These are phyloP conservation scores for Lipophrys pholis DNA, from an alignment of 2,113 vertebrate species.

Conservation along the genomic window DNA sequence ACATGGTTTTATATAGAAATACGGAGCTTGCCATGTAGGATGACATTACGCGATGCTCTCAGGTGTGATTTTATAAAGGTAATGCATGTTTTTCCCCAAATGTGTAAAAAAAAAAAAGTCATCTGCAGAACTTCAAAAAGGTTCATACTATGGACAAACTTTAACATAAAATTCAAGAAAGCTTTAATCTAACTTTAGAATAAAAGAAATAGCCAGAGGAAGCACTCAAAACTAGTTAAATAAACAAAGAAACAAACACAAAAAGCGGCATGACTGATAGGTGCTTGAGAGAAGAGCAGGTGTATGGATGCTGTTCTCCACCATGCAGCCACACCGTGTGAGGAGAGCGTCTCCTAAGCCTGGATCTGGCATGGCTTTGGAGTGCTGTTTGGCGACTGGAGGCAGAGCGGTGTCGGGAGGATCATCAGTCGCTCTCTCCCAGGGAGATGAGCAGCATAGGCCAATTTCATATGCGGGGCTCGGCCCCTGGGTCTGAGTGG, in stretches of 20 bases:
- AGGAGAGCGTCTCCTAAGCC: conserved; percentile 68
- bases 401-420: conserved; percentile 60
- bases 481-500: conserved; percentile 95
- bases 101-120: conserved; percentile 9
- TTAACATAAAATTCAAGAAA: conserved; percentile 9
- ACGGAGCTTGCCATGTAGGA: not conserved
- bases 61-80: conserved; percentile 1
- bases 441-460: conserved; percentile 82
- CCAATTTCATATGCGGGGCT: conserved; percentile 92
- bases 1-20: conserved; percentile 40
- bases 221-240: conserved; percentile 17
- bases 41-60: conserved; percentile 1
- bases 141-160: conserved; percentile 4
- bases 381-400: conserved; percentile 73
- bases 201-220: not conserved
- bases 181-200: not conserved
- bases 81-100: not conserved
- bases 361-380: conserved; percentile 73
- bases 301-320: conserved; percentile 54
- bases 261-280: conserved; percentile 29
- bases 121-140: conserved; percentile 6
- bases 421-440: conserved; percentile 75
- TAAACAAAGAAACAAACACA: not conserved
- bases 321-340: conserved; percentile 44
- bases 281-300: conserved; percentile 53